Conservation (phyloP, 2,888 invertebrate species). For the Habroteleia sp. region DNA sequence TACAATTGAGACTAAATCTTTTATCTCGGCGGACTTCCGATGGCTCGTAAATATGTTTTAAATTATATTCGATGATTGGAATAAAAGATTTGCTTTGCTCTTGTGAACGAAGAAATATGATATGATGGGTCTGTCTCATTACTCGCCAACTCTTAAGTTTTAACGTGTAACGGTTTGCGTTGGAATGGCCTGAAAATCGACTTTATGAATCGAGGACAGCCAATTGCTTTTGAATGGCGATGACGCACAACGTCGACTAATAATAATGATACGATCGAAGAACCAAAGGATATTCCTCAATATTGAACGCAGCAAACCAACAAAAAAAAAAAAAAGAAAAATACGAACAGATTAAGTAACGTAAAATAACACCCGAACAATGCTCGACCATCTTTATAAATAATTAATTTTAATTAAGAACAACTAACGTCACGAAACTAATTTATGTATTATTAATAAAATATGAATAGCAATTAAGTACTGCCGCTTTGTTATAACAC, state of each 20-base stretch:
- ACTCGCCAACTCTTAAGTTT: slow-evolving; percentile 40
- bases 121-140: slow-evolving; percentile 44
- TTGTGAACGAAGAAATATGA: slow-evolving; percentile 40
- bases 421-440: too few relatives aligned
- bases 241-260: slow-evolving; percentile 55
- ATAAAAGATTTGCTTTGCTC: slow-evolving; percentile 53
- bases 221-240: slow-evolving; percentile 57
- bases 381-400: too few relatives aligned
- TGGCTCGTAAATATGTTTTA: slow-evolving; percentile 35
- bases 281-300: slow-evolving; percentile 38
- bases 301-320: background rate
- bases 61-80: slow-evolving; percentile 47
- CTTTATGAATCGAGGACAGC: slow-evolving; percentile 58
- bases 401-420: too few relatives aligned
- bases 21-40: slow-evolving; percentile 7
- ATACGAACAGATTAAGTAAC: too few relatives aligned
- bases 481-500: too few relatives aligned
- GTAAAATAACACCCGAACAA: too few relatives aligned
- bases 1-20: background rate
- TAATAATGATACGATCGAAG: slow-evolving; percentile 47
- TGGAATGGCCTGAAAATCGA: slow-evolving; percentile 61
- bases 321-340: background rate
- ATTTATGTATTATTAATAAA: too few relatives aligned
- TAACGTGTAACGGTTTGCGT: slow-evolving; percentile 48
- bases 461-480: too few relatives aligned